Conservation (phyloP, 2,888 invertebrate genomes). For the Cloeon dipterum region DNA sequence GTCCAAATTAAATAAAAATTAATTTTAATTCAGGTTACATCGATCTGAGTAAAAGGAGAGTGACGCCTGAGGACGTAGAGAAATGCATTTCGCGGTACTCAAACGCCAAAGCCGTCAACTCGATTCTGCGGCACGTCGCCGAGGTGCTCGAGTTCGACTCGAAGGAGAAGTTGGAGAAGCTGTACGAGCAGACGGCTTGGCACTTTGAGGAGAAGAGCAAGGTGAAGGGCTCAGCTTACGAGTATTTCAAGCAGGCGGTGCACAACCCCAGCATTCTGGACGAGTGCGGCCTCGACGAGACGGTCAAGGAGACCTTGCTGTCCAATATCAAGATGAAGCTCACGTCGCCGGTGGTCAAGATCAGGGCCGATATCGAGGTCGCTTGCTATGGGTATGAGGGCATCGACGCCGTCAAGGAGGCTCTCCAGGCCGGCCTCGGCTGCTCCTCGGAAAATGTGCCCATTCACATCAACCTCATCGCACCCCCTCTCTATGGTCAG, state of each 20-base stretch:
- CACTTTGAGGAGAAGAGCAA: slow-evolving; percentile 92
- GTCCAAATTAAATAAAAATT: no score
- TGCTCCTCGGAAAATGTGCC: slow-evolving; percentile 83
- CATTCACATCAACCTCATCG: slow-evolving; percentile 96
- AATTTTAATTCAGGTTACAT: slow-evolving; percentile 66
- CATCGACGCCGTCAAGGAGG: slow-evolving; percentile 91
- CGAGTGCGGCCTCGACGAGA: slow-evolving; percentile 83
- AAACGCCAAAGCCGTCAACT: slow-evolving; percentile 95
- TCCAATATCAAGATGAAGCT: slow-evolving; percentile 89
- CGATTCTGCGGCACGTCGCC: slow-evolving; percentile 91
- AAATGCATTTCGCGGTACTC: slow-evolving; percentile 97
- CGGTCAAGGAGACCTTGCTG: slow-evolving; percentile 75
- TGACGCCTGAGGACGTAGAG: slow-evolving; percentile 92
- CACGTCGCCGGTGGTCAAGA: slow-evolving; percentile 93
- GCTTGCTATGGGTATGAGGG: slow-evolving; percentile 95
- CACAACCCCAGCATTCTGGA: slow-evolving; percentile 83
- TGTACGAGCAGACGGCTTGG: slow-evolving; percentile 96
- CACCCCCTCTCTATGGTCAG: slow-evolving; percentile 82
- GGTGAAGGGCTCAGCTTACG: slow-evolving; percentile 86
- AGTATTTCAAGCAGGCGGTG: slow-evolving; percentile 96
- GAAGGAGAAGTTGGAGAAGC: slow-evolving; percentile 80
- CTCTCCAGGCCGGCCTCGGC: slow-evolving; percentile 71
- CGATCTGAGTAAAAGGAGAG: slow-evolving; percentile 95
- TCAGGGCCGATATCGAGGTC: slow-evolving; percentile 79
- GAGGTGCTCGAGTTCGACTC: slow-evolving; percentile 77